phyloP scores from a whole-genome alignment of 2,113 vertebrate genomes.

The Emydocephalus ijimae region DNA sequence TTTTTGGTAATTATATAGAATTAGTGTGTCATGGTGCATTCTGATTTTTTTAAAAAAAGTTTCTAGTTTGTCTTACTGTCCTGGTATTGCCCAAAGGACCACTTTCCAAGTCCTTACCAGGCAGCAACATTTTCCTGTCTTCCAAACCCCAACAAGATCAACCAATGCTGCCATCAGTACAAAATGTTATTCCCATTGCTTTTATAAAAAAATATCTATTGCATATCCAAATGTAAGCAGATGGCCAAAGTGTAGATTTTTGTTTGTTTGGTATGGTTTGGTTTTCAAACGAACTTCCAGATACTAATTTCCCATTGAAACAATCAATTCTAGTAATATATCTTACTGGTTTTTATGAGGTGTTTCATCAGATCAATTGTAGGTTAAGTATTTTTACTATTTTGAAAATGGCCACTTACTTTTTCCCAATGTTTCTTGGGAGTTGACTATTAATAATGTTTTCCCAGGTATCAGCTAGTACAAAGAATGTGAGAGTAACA shows the following conservation, averaged over 20 bases:
- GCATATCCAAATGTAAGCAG: not conserved
- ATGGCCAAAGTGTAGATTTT: not conserved
- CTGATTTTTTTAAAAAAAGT: not conserved
- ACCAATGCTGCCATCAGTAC: not conserved
- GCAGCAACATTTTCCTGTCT: not conserved
- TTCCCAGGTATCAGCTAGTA: not conserved
- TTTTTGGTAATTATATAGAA: not conserved
- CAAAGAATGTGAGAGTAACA: not conserved
- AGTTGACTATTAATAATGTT: not conserved
- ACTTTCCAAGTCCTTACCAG: not conserved
- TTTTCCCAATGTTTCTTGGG: not conserved
- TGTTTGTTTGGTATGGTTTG: not conserved
- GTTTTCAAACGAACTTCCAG: not conserved
- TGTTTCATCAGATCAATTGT: not conserved
- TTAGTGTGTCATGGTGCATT: not conserved
- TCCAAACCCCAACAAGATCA: not conserved
- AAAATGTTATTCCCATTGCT: not conserved
- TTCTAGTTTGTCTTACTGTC: not conserved
- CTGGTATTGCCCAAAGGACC: not conserved
- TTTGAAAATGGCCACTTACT: not conserved
- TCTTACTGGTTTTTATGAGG: not conserved
- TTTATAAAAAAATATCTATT: not conserved
- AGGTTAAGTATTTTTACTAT: not conserved
- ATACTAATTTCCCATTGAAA: not conserved
- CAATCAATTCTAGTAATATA: not conserved